A percentile compares a stretch with the other conserved stretches of the same genome.
Conservation (phyloP, 2,797 vertebrate genomes). For the Scomberomorus guttatus region DNA sequence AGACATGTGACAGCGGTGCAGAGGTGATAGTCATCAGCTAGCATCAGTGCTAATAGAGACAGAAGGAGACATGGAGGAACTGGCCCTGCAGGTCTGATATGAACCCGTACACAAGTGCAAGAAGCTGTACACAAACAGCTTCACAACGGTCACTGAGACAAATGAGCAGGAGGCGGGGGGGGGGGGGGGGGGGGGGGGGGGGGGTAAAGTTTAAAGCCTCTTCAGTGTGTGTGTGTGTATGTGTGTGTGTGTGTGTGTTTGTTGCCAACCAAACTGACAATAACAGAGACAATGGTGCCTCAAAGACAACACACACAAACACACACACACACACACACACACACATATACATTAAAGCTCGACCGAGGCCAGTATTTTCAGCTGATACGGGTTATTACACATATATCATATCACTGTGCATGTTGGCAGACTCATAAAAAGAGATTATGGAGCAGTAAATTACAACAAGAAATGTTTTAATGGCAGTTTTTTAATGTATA, state of each 20-base stretch:
- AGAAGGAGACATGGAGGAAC: slow-evolving; percentile 45
- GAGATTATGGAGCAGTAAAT: neutral
- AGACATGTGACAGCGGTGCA: neutral
- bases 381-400: neutral
- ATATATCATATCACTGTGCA: neutral
- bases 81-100: slow-evolving; percentile 54
- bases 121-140: slow-evolving; percentile 55
- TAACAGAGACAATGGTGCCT: neutral
- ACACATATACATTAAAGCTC: neutral
- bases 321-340: neutral
- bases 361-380: too few relatives aligned
- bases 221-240: too few relatives aligned
- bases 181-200: too few relatives aligned
- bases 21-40: neutral
- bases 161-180: neutral
- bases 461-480: neutral
- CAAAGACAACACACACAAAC: slow-evolving; percentile 4
- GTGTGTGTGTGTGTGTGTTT: neutral
- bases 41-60: slow-evolving; percentile 5
- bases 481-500: neutral
- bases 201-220: too few relatives aligned
- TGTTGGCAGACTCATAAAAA: neutral
- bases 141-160: slow-evolving; percentile 28
- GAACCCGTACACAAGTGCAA: slow-evolving; percentile 5
- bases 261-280: neutral